A percentile compares a stretch with the other conserved stretches of the same genome.
Evolutionary conservation across 2,113 vertebrate genomes (phyloP).

Genomic region (Muntiacus muntjak): DNA sequence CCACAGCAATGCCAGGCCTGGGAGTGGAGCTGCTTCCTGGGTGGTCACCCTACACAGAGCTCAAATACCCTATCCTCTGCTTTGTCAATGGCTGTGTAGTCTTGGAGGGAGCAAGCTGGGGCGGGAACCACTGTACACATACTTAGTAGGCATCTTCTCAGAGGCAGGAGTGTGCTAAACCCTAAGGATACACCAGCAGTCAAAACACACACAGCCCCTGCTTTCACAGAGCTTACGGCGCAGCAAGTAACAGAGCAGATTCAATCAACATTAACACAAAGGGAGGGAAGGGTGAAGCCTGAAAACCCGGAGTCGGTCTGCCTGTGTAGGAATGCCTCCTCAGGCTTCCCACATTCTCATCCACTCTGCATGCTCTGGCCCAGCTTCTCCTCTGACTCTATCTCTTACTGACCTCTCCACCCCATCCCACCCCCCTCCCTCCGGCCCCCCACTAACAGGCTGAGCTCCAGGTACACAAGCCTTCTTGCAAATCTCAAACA

Average conservation of each 20-base stretch:
- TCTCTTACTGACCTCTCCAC: neutral
- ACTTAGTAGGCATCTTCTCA: neutral
- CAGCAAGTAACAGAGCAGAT: neutral
- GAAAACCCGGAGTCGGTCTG: neutral
- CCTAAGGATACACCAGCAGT: too few relatives aligned
- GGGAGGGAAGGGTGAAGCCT: neutral
- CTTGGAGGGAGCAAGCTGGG: neutral
- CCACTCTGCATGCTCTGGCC: fast-evolving
- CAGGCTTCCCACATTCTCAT: neutral
- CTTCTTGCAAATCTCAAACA: neutral
- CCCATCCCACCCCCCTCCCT: neutral
- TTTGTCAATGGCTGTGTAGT: neutral
- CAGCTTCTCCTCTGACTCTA: neutral
- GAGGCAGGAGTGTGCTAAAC: neutral
- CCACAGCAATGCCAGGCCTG: fast-evolving
- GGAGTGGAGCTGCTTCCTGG: neutral
- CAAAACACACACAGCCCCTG: neutral
- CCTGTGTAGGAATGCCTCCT: fast-evolving
- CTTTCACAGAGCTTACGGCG: fast-evolving
- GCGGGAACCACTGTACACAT: fast-evolving
- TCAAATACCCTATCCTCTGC: too few relatives aligned
- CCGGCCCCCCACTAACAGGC: neutral
- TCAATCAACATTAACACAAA: fast-evolving
- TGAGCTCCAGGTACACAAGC: neutral
- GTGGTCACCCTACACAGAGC: neutral